Evolutionary conservation across 2,888 invertebrate species (phyloP).

Genomic region (Sphaerophoria taeniata): DNA sequence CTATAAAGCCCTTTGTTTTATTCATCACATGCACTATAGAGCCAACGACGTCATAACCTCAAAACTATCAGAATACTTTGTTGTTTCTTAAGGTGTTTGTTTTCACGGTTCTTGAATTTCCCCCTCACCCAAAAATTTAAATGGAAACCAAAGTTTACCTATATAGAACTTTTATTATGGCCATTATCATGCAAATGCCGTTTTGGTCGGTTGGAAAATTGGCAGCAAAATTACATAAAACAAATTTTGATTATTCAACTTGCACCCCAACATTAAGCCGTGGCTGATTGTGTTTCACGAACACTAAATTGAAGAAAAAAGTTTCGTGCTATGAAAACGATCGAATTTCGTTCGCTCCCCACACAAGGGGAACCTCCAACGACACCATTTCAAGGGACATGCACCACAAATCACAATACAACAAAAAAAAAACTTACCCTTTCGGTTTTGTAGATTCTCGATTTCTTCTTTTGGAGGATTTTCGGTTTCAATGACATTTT

Average conservation of each 20-base stretch:
- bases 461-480: conserved; percentile 89
- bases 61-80: conserved; percentile 5
- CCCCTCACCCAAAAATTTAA: conserved; percentile 10
- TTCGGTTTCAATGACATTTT: conserved; percentile 90
- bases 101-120: conserved; percentile 51
- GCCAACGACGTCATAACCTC: conserved; percentile 18
- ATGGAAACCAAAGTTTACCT: conserved; percentile 49
- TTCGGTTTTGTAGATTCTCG: conserved; percentile 87
- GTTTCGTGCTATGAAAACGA: conserved; percentile 30
- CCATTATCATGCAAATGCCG: conserved; percentile 62
- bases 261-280: background rate
- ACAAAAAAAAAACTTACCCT: conserved; percentile 84
- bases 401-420: background rate
- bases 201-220: conserved; percentile 50
- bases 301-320: conserved; percentile 1
- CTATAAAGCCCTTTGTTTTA: conserved; percentile 12
- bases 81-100: conserved; percentile 60
- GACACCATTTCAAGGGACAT: background rate
- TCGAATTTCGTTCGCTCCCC: conserved; percentile 9
- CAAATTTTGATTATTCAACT: conserved; percentile 34
- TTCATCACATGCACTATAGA: conserved; percentile 44
- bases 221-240: conserved; percentile 62
- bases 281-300: conserved; percentile 38
- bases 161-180: conserved; percentile 2
- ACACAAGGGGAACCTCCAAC: no score